A percentile compares a stretch with the other conserved stretches of the same genome.
phyloP scores from a whole-genome alignment of 2,888 invertebrate genomes.

The Lasius fuliginosus region DNA sequence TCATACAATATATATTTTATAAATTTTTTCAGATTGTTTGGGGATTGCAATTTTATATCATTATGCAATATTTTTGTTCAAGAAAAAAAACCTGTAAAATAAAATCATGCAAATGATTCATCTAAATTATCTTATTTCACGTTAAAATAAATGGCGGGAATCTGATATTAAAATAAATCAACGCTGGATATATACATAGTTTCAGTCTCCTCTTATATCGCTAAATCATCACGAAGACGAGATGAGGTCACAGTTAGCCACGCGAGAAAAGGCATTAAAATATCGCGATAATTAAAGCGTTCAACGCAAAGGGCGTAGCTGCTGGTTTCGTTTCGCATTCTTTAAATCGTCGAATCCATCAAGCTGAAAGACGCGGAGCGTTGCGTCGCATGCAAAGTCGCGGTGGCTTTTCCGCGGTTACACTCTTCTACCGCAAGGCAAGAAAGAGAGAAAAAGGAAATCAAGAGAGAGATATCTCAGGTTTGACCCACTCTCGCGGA shows the following conservation, averaged over 20 bases:
- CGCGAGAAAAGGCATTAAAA: conserved; percentile 1
- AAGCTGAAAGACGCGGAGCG: neutral
- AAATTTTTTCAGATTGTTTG: neutral
- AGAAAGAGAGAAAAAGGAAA: conserved; percentile 16
- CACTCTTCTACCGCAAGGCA: neutral
- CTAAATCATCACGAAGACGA: neutral
- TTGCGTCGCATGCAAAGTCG: conserved; percentile 31
- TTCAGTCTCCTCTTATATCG: neutral
- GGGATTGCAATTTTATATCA: neutral
- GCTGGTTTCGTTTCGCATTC: neutral
- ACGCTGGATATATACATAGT: neutral
- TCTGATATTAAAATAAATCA: conserved; percentile 17
- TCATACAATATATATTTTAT: neutral
- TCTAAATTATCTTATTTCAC: too few relatives aligned
- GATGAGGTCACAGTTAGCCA: neutral
- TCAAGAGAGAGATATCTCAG: conserved; percentile 46
- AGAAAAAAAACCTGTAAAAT: neutral
- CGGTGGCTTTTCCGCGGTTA: conserved; percentile 7
- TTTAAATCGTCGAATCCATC: conserved; percentile 32
- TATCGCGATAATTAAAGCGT: conserved; percentile 21
- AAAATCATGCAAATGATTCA: neutral
- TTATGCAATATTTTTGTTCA: neutral
- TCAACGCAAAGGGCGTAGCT: neutral
- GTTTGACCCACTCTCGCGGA: conserved; percentile 46
- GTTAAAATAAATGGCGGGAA: neutral